These are phyloP conservation scores for Otus sunia DNA, from an alignment of 2,113 vertebrate genomes.

Conservation along the genomic window DNA sequence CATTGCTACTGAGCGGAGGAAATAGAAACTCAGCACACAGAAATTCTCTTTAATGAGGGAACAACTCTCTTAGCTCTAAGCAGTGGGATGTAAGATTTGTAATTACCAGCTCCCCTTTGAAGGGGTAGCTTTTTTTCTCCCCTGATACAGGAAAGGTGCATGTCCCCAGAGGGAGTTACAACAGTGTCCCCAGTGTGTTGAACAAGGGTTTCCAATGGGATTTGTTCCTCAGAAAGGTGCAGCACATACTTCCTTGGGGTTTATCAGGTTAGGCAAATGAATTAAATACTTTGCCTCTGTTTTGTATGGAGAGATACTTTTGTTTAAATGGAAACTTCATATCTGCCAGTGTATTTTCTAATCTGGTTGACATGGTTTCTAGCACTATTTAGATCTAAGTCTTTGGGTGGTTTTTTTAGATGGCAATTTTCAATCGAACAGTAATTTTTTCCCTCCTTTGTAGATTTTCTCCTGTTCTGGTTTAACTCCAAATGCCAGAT, in stretches of 20 bases:
- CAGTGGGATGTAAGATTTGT: neutral
- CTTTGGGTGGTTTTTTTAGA: neutral
- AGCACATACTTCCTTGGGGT: neutral
- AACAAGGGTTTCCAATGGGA: neutral
- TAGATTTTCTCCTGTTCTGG: neutral
- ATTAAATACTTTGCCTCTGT: neutral
- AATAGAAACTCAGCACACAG: neutral
- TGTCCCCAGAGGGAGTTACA: accelerated
- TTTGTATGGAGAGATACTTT: neutral
- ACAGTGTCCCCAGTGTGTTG: neutral
- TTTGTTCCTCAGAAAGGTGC: neutral
- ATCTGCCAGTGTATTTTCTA: neutral
- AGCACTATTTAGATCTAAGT: neutral
- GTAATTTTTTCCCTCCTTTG: neutral
- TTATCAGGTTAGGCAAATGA: neutral
- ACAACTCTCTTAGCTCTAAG: neutral
- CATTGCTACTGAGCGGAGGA: neutral
- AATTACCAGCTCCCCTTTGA: accelerated
- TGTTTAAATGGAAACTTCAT: neutral
- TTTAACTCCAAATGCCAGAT: neutral
- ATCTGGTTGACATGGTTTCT: neutral
- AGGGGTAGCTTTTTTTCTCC: neutral
- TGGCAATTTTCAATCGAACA: neutral
- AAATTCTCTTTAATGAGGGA: neutral
- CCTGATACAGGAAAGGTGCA: neutral